phyloP scores from a whole-genome alignment of 2,113 vertebrate genomes.

The Glaucidium brasilianum region DNA sequence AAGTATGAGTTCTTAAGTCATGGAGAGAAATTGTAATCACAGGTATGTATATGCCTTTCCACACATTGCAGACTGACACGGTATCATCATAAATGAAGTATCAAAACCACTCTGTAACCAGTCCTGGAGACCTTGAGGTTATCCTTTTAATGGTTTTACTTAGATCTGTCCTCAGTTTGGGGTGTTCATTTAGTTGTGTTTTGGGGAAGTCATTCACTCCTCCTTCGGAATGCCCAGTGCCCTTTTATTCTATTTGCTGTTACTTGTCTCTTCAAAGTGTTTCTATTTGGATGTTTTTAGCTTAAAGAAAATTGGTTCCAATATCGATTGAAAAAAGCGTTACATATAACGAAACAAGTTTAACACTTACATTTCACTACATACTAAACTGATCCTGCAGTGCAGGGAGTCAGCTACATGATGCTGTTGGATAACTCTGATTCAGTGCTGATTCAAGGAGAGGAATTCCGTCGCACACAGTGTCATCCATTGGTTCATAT shows the following conservation, averaged over 20 bases:
- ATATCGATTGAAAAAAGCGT: background rate
- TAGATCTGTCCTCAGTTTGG: background rate
- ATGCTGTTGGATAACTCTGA: background rate
- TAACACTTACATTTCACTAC: background rate
- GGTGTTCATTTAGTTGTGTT: background rate
- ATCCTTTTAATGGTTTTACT: background rate
- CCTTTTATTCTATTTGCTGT: background rate
- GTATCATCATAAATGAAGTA: background rate
- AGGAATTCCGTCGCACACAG: background rate
- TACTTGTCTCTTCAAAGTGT: background rate
- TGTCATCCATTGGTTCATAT: background rate
- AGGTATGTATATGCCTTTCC: background rate
- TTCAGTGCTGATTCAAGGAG: background rate
- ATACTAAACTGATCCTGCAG: background rate
- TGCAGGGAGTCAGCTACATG: background rate
- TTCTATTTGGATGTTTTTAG: background rate
- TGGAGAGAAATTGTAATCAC: background rate
- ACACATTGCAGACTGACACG: background rate
- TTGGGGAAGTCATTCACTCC: background rate
- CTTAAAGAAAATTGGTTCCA: background rate
- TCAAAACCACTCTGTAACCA: background rate
- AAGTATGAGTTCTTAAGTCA: background rate
- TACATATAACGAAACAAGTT: background rate
- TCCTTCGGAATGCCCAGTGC: background rate
- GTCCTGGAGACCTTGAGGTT: background rate